Percentiles rank a stretch among this genome's conserved stretches.
Conservation (phyloP, 2,888 invertebrate species). For the Lottia scabra region DNA sequence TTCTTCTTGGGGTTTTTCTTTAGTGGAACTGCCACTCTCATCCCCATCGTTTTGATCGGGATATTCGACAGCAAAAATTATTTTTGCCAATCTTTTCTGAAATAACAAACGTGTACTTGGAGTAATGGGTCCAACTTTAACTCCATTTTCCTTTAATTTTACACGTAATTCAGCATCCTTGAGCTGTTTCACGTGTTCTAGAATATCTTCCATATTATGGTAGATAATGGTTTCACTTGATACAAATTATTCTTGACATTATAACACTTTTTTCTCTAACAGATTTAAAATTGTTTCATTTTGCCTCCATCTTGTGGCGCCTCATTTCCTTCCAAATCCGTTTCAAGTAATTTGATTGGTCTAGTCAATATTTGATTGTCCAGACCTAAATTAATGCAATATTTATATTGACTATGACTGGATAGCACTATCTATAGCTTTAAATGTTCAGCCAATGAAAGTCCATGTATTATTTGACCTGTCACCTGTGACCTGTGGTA, state of each 20-base stretch:
- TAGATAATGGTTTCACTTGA: not conserved
- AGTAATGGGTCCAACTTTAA: conserved; percentile 50
- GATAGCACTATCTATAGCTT: too few species aligned
- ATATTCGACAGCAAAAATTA: conserved; percentile 28
- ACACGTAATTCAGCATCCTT: conserved; percentile 39
- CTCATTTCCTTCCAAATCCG: too few species aligned
- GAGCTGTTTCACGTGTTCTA: conserved; percentile 37
- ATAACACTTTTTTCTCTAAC: too few species aligned
- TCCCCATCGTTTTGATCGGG: not conserved
- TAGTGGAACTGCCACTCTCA: not conserved
- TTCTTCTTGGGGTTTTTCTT: not conserved
- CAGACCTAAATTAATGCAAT: too few species aligned
- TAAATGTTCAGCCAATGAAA: conserved; percentile 14
- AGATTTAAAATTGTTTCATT: too few species aligned
- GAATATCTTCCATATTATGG: conserved; percentile 45
- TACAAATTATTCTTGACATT: not conserved
- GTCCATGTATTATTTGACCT: conserved; percentile 6
- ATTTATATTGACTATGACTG: too few species aligned
- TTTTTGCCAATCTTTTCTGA: conserved; percentile 44
- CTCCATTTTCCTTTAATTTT: conserved; percentile 41
- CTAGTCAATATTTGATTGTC: too few species aligned
- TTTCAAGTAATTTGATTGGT: too few species aligned
- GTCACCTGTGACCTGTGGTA: conserved; percentile 17
- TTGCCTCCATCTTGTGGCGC: too few species aligned
- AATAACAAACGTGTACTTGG: conserved; percentile 39